Percentiles rank a stretch among this genome's conserved stretches.
Conservation (phyloP, 30 jellyfish, hydroid and myxozoan species). For the Cassiopea andromeda region DNA sequence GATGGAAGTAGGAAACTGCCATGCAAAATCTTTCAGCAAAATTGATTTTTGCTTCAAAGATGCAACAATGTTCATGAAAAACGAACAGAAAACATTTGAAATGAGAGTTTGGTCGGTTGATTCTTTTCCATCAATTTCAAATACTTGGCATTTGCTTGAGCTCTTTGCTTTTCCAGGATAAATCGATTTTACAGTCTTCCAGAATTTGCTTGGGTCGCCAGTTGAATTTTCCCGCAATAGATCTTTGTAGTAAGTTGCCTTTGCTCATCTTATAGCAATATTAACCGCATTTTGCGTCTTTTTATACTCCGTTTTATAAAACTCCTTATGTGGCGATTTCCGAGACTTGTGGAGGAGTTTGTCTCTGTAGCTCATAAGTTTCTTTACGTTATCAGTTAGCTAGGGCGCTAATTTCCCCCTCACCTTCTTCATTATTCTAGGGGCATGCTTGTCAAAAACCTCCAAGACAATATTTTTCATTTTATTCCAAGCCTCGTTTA, state of each 20-base stretch:
- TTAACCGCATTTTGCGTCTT: constrained; percentile 43
- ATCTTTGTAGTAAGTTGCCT: constrained; percentile 36
- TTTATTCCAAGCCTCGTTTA: constrained; percentile 72
- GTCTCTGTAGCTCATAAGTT: constrained; percentile 54
- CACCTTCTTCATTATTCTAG: constrained; percentile 38
- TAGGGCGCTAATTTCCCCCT: constrained; percentile 75
- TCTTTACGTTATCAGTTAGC: constrained; percentile 54
- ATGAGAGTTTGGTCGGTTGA: constrained; percentile 18
- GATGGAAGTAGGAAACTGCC: constrained; percentile 43
- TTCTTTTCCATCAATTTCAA: constrained; percentile 49
- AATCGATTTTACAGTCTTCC: constrained; percentile 52
- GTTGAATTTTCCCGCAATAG: constrained; percentile 51
- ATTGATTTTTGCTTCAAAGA: constrained; percentile 47
- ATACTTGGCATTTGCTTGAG: constrained; percentile 1
- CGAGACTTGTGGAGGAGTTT: constrained; percentile 32
- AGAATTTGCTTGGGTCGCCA: constrained; percentile 55
- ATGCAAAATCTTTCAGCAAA: constrained; percentile 31
- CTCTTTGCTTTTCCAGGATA: constrained; percentile 41
- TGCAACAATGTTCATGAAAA: constrained; percentile 17
- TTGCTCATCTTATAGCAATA: constrained; percentile 58
- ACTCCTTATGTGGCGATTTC: constrained; percentile 31
- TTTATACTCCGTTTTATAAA: constrained; percentile 33
- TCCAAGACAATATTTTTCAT: constrained; percentile 49
- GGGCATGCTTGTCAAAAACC: constrained; percentile 72
- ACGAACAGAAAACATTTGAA: constrained; percentile 57